Evolutionary conservation across 64 coral and sea anemone genomes (phyloP), one percentile per base, ranked within the genome.

Genomic region (Acropora yongei): DNA sequence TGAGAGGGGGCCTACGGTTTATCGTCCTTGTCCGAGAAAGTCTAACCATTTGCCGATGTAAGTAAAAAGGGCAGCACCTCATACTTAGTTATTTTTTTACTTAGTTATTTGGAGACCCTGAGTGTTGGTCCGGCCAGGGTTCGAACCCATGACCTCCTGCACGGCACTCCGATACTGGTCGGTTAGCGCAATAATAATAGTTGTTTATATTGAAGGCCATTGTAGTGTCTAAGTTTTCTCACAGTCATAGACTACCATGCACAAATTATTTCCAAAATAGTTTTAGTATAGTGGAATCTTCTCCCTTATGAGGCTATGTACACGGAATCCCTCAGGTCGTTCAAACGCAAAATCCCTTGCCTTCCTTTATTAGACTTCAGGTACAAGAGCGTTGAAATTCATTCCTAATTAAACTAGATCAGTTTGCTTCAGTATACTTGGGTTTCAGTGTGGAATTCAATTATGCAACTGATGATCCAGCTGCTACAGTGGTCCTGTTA

Each of bases 281-380:
- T 95, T 95, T 86, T 86, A 85, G 90, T 89, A 43, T 68, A 83
- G 43, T 94, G 92, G 87, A 94, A 94, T 60, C 89, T 79, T 8
- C 87, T 94, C 74, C 81, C 88, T 72, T 72, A 66, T 80, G 63
- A 88, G 49, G 83, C 83, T 66, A 82, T 82, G 58, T 57, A 63
- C 60, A 65, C 89, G 46, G 82, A 69, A 78, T 95, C 76, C 69
- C 88, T 95, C 71, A 57, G 67, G 76, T 30, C 41, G 77, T 95
- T 95, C 75, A 95, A 30, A 30, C 30, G 69, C 20, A 14, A 19
- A 74, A 68, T 83, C 76, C 89, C 77, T 74, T 82, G 0, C n/a
- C 8, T 66, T 67, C 68, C 8, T 13, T 82, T 82, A 13, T 8
- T 66, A 41, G 3, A 3, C 3, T 43, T 20, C 41, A 82, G 79